Percentiles rank a stretch among this genome's conserved stretches.
Conservation (phyloP, 2,113 vertebrate genomes). For the Danio rerio region GRCz12tu NC_133198.1:3572001-3572500, state of each 20-base stretch:
- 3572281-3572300: too few relatives aligned
- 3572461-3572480: background rate
- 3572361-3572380: too few relatives aligned
- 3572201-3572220: background rate
- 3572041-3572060: background rate
- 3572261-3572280: background rate
- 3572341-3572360: background rate
- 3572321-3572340: too few relatives aligned
- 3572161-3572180: background rate
- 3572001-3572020: background rate
- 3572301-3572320: too few relatives aligned
- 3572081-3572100: background rate
- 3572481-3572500: background rate
- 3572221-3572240: background rate
- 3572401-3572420: background rate
- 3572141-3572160: background rate
- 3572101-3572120: background rate
- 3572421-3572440: background rate
- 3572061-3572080: background rate
- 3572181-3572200: slow-evolving; percentile 13
- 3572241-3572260: background rate
- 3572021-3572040: background rate
- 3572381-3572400: background rate
- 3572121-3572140: background rate
- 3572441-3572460: background rate